A percentile compares a stretch with the other conserved stretches of the same genome.
Conservation (phyloP, 2,888 invertebrate species). For the Athrips mouffetella region DNA sequence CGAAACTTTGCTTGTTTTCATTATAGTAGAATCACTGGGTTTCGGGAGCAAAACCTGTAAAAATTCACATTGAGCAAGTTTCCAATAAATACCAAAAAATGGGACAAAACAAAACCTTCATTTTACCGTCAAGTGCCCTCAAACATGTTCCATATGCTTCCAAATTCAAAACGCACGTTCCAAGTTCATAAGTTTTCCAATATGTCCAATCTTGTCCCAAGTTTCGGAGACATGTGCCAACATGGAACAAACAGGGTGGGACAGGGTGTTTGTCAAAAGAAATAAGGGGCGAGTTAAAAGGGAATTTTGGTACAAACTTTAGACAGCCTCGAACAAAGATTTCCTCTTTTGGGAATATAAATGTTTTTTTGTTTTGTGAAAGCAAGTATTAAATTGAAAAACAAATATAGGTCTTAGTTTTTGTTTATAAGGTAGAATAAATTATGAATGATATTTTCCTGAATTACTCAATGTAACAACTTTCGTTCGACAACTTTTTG, state of each 20-base stretch:
- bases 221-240: neutral
- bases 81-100: neutral
- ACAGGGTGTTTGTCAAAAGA: neutral
- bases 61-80: too few relatives aligned
- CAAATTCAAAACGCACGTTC: neutral
- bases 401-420: too few relatives aligned
- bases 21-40: too few relatives aligned
- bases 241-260: too few relatives aligned
- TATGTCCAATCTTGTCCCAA: neutral
- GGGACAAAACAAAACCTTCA: neutral
- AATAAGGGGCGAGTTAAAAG: neutral
- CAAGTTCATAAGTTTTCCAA: slow-evolving; percentile 4
- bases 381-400: neutral
- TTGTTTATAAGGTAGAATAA: too few relatives aligned
- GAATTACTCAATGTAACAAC: too few relatives aligned
- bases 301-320: slow-evolving; percentile 1
- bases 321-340: neutral
- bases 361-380: neutral
- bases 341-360: neutral
- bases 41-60: too few relatives aligned
- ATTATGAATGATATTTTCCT: too few relatives aligned
- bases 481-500: too few relatives aligned
- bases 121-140: neutral
- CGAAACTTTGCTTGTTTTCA: too few relatives aligned
- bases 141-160: neutral